phyloP scores from a whole-genome alignment of 2,888 invertebrate species.

The Listrodromus nycthemerus region DNA sequence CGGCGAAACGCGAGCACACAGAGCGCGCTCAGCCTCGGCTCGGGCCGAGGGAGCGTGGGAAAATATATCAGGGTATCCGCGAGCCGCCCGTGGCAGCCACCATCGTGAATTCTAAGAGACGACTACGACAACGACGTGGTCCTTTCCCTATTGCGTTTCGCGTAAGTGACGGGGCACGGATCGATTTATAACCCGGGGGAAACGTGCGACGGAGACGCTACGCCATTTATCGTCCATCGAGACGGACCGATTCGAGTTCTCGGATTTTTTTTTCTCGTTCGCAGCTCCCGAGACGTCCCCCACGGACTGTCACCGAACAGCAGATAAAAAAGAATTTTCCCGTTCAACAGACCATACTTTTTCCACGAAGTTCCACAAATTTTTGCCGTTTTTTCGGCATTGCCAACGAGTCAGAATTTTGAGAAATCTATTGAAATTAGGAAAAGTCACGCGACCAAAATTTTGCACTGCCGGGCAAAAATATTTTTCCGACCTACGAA shows the following conservation, averaged over 20 bases:
- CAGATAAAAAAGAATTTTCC: too few relatives aligned
- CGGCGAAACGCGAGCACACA: conserved; percentile 62
- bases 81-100: conserved; percentile 29
- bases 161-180: conserved; percentile 59
- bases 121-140: conserved; percentile 52
- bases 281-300: background rate
- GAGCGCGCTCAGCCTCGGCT: conserved; percentile 1
- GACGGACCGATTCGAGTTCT: conserved; percentile 33
- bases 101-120: conserved; percentile 50
- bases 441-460: too few relatives aligned
- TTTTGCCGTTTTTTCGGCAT: too few relatives aligned
- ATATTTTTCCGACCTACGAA: too few relatives aligned
- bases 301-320: background rate
- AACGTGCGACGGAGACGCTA: conserved; percentile 36
- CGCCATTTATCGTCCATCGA: conserved; percentile 23
- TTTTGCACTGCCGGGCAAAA: too few relatives aligned
- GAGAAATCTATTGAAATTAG: too few relatives aligned
- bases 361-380: too few relatives aligned
- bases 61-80: conserved; percentile 56
- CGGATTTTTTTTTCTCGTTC: background rate
- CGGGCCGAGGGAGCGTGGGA: conserved; percentile 68
- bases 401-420: too few relatives aligned
- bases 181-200: conserved; percentile 67
- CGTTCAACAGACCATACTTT: too few relatives aligned
- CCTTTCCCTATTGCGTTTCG: conserved; percentile 66